phyloP scores from a whole-genome alignment of 2,113 vertebrate genomes.

The Melanerpes aurifrons region DNA sequence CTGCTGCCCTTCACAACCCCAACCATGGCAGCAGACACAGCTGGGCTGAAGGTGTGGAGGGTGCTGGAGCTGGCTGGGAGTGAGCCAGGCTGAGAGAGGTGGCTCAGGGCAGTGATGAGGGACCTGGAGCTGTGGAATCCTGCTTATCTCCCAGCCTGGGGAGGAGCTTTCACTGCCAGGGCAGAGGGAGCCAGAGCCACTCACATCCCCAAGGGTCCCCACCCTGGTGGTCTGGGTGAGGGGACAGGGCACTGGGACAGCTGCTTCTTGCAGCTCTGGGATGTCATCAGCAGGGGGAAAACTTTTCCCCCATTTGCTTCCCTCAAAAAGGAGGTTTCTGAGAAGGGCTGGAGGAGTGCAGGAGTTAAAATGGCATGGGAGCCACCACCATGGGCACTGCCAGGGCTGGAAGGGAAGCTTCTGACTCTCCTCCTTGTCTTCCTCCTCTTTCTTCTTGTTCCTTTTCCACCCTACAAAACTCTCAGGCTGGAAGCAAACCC shows the following conservation, averaged over 20 bases:
- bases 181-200: background rate
- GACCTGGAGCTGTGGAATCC: background rate
- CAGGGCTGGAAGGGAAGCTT: background rate
- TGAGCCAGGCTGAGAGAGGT: background rate
- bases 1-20: background rate
- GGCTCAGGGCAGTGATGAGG: background rate
- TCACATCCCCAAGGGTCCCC: background rate
- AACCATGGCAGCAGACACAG: background rate
- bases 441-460: background rate
- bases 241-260: background rate
- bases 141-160: background rate
- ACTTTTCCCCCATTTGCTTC: background rate
- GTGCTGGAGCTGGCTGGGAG: background rate
- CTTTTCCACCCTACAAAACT: background rate
- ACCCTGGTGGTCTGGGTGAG: fast-evolving
- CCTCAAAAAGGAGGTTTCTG: background rate
- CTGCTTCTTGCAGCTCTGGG: fast-evolving
- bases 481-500: background rate
- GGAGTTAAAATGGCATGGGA: background rate
- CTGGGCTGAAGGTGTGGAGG: background rate
- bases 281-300: fast-evolving
- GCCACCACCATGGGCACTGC: background rate
- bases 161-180: background rate
- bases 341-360: background rate
- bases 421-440: background rate